phyloP scores from a whole-genome alignment of 2,113 vertebrate genomes.

The Rissa tridactyla region DNA sequence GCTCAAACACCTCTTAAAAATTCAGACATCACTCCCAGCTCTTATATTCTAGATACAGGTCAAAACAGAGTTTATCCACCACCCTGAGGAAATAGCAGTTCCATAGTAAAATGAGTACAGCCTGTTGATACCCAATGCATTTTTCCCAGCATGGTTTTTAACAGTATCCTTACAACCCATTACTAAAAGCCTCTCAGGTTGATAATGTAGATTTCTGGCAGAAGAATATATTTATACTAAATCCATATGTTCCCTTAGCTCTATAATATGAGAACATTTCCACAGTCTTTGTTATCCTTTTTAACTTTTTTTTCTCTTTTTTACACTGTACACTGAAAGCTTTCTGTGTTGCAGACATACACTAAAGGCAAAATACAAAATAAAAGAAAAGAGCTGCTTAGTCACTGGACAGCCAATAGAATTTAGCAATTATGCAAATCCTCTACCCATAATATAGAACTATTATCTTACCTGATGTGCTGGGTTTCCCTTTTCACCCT shows the following conservation, averaged over 20 bases:
- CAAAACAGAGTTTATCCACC: neutral
- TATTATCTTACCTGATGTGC: conserved; percentile 73
- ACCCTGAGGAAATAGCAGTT: neutral
- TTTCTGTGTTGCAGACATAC: neutral
- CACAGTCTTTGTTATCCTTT: neutral
- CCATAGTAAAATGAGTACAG: neutral
- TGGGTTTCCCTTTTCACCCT: conserved; percentile 77
- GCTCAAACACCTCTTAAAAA: neutral
- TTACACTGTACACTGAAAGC: neutral
- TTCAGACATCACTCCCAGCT: neutral
- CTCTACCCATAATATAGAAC: neutral
- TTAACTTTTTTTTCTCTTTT: neutral
- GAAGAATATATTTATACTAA: neutral
- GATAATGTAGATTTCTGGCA: neutral
- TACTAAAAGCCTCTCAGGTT: neutral
- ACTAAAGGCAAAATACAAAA: neutral
- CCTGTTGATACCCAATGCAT: neutral
- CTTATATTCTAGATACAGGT: neutral
- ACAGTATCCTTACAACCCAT: neutral
- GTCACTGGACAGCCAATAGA: neutral
- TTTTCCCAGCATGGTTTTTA: neutral
- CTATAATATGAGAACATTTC: neutral
- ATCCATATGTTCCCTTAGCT: neutral
- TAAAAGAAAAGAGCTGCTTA: neutral
- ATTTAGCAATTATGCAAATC: neutral